phyloP scores from a whole-genome alignment of 2,797 vertebrate species.

The Sebastes jordani region DNA sequence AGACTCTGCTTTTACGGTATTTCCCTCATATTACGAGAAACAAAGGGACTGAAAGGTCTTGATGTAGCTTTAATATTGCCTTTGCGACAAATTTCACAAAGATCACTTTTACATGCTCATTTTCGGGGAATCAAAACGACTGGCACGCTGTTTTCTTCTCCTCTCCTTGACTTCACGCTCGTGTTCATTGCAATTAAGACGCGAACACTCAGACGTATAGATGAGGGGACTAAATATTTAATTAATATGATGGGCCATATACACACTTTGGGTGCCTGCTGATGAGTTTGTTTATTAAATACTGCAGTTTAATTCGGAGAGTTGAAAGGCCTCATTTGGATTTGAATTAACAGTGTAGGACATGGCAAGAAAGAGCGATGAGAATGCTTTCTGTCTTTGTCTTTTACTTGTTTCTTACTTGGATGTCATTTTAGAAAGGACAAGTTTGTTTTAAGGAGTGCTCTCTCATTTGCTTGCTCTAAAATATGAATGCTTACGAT shows the following conservation, averaged over 20 bases:
- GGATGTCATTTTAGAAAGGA: slow-evolving; percentile 17
- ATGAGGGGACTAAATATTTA: slow-evolving; percentile 82
- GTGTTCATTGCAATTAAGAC: slow-evolving; percentile 87
- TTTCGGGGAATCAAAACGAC: slow-evolving; percentile 70
- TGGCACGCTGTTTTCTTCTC: slow-evolving; percentile 77
- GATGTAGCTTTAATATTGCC: not conserved
- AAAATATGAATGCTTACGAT: slow-evolving; percentile 16
- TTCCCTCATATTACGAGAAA: not conserved
- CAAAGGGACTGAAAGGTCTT: not conserved
- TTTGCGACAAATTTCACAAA: not conserved
- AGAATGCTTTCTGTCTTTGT: not conserved
- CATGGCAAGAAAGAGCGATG: not conserved
- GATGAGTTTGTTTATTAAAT: slow-evolving; percentile 73
- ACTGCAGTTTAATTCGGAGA: slow-evolving; percentile 42
- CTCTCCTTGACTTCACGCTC: slow-evolving; percentile 78
- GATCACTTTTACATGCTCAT: slow-evolving; percentile 11
- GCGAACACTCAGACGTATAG: slow-evolving; percentile 76
- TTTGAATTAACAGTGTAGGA: slow-evolving; percentile 29
- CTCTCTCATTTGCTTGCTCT: slow-evolving; percentile 5
- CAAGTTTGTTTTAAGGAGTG: not conserved
- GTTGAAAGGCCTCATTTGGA: slow-evolving; percentile 19
- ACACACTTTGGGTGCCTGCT: slow-evolving; percentile 65
- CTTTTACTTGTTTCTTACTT: slow-evolving; percentile 20
- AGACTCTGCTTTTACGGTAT: not conserved
- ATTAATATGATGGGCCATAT: slow-evolving; percentile 81